Conservation (phyloP, 2,888 invertebrate species). For the Noctua comes region DNA sequence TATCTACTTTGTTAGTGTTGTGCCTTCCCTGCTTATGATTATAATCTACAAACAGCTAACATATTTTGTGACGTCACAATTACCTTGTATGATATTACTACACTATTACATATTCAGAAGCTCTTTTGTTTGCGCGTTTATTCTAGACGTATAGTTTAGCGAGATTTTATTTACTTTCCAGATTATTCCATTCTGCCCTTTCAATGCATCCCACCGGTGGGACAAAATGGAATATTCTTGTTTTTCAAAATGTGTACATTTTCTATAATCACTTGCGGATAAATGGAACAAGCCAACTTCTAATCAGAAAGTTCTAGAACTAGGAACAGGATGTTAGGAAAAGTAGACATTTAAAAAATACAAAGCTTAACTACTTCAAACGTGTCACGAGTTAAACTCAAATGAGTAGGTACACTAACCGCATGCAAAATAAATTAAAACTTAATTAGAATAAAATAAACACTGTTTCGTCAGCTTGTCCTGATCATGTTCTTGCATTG, state of each 20-base stretch:
- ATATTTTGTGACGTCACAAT: constrained; percentile 43
- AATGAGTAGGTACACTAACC: constrained; percentile 46
- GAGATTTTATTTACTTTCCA: neutral
- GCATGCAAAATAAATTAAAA: constrained; percentile 58
- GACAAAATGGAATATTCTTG: neutral
- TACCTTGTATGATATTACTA: constrained; percentile 32
- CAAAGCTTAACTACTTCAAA: constrained; percentile 11
- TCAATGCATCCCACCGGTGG: neutral
- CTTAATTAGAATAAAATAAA: constrained; percentile 43
- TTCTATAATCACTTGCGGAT: neutral
- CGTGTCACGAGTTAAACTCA: constrained; percentile 30
- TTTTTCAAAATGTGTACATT: neutral
- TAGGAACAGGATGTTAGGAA: neutral
- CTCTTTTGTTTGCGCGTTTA: constrained; percentile 27
- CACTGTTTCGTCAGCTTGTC: constrained; percentile 18
- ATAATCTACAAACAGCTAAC: constrained; percentile 8
- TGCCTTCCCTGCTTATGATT: neutral
- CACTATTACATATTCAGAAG: constrained; percentile 10
- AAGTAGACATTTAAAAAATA: neutral
- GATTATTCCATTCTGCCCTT: neutral
- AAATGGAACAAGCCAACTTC: neutral
- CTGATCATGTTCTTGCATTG: constrained; percentile 24
- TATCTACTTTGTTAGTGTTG: constrained; percentile 7
- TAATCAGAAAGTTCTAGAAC: neutral
- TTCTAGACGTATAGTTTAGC: neutral